A percentile compares a stretch with the other conserved stretches of the same genome.
Conservation (phyloP, 2,113 vertebrate genomes). For the Colius striatus region DNA sequence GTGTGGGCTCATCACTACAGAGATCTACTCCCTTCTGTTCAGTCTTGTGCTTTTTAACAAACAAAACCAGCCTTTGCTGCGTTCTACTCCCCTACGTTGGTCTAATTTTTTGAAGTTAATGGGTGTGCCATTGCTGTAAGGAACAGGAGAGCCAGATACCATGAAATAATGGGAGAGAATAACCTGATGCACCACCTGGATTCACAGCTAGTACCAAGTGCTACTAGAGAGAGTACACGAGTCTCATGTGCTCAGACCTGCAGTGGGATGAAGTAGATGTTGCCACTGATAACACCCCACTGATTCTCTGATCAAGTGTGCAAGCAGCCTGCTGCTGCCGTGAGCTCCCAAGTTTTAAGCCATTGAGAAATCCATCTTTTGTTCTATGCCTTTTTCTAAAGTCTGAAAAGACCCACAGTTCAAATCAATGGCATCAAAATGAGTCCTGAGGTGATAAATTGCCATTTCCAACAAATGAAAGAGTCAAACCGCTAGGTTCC, state of each 20-base stretch:
- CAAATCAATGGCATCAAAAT: not conserved
- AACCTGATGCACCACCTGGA: rapidly evolving
- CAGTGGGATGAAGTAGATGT: not conserved
- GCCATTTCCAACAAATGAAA: not conserved
- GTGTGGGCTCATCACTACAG: not conserved
- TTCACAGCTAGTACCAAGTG: not conserved
- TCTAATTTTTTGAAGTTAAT: not conserved
- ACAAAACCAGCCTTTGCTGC: not conserved
- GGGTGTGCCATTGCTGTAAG: not conserved
- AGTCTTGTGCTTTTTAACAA: not conserved
- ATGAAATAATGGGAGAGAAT: not conserved
- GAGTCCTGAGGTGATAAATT: not conserved
- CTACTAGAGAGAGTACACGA: not conserved
- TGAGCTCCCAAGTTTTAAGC: no score
- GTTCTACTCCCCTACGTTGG: not conserved
- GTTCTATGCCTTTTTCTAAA: not conserved
- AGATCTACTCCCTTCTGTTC: not conserved
- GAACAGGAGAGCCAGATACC: not conserved
- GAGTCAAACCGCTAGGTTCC: not conserved
- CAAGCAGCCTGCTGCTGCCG: not conserved
- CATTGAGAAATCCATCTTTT: not conserved
- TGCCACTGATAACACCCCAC: no score
- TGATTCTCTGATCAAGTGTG: not conserved
- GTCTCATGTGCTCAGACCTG: not conserved
- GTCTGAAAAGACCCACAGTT: not conserved